A percentile compares a stretch with the other conserved stretches of the same genome.
These are phyloP conservation scores for Crotalus viridis DNA, from an alignment of 2,113 vertebrate genomes.

Conservation along the genomic window DNA sequence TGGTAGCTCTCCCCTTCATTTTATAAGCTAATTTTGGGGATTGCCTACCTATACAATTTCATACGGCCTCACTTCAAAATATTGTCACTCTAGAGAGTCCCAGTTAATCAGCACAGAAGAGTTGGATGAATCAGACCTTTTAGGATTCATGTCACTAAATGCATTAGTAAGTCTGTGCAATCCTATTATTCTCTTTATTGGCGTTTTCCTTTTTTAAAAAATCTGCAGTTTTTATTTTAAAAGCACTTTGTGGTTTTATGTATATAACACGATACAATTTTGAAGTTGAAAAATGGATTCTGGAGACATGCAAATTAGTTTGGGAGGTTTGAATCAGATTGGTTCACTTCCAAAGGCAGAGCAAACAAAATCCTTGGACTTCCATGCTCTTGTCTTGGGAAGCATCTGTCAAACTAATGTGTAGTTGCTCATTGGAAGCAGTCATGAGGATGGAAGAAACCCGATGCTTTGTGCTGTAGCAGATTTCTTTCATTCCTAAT, in stretches of 20 bases:
- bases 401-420: not conserved
- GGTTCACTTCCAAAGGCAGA: not conserved
- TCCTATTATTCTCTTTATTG: not conserved
- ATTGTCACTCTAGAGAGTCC: too few species aligned
- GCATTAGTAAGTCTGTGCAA: not conserved
- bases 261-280: not conserved
- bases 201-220: not conserved
- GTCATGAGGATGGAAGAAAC: not conserved
- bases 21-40: not conserved
- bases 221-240: not conserved
- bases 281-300: not conserved
- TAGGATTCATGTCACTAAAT: not conserved
- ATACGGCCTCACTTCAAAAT: not conserved
- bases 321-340: not conserved
- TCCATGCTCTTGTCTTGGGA: not conserved
- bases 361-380: not conserved
- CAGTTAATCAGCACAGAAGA: not conserved
- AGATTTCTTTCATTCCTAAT: not conserved
- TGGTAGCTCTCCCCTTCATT: not conserved
- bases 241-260: not conserved
- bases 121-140: not conserved
- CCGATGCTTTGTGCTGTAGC: not conserved
- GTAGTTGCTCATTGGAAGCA: not conserved
- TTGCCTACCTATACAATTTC: not conserved
- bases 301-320: not conserved